Evolutionary conservation across 2,888 invertebrate genomes (phyloP), one percentile per base, ranked within the genome.

Genomic region (Aphodius granarius): DNA sequence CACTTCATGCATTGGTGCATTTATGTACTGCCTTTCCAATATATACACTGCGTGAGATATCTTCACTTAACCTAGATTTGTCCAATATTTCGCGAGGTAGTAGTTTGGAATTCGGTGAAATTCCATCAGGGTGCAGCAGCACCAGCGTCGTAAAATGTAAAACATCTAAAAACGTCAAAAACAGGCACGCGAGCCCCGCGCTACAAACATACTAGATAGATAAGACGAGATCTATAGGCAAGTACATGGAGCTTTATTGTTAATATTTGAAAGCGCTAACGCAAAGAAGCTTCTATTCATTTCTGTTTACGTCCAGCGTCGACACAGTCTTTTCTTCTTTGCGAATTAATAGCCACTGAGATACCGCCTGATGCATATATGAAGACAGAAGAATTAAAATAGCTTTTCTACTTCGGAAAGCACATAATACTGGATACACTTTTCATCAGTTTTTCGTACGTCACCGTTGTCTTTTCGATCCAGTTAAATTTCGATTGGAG

Each of bases 21-120:
- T 43, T 43, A 43, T 3, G 13, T 43, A 43, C 43, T 9, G 43
- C 43, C 9, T 13, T 13, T 43, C 43, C 43, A 9, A 43, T 43
- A 43, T 43, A 43, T 43, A 43, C 43, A 43, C 43, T 43, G 43
- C 43, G 43, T 43, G 43, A 43, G 43, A 43, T n/a, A n/a, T 43
- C 43, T 43, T 68, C 68, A 68, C 68, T 68, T 68, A 68, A 68
- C 68, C 68, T 68, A 68, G 20, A 68, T 68, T 68, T 68, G 68
- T 68, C 68, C 20, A 21, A 68, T 68, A 68, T 68, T 68, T 68
- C 21, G 20, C 68, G 68, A 19, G 68, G 21, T 68, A 68, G 68
- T 20, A 68, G 68, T 68, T n/a, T 20, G 68, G 21, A 68, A 68
- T 68, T 68, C 43, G 43, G 43, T 43, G 13, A 43, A 43, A 43